Conservation (phyloP, 2,113 vertebrate genomes). For the Spheniscus mendiculus region DNA sequence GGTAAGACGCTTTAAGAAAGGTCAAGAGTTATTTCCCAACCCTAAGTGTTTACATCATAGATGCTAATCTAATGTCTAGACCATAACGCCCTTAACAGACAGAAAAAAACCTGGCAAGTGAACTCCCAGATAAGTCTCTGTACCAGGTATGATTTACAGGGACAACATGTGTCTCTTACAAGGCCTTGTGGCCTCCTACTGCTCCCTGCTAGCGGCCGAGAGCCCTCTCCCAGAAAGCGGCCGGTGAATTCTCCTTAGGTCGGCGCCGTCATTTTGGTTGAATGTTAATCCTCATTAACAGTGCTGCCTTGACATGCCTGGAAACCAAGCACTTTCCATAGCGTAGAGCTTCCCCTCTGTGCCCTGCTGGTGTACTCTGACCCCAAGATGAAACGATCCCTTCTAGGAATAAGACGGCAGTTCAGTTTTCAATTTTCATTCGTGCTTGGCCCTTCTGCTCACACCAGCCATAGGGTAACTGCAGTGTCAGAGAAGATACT, state of each 20-base stretch:
- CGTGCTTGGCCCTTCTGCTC: background rate
- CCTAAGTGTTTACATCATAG: slow-evolving; percentile 18
- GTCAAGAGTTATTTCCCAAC: slow-evolving; percentile 45
- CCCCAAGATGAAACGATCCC: background rate
- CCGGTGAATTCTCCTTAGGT: background rate
- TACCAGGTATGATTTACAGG: slow-evolving; percentile 33
- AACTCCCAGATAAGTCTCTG: slow-evolving; percentile 21
- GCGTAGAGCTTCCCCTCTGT: background rate
- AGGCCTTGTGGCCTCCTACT: background rate
- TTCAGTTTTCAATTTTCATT: background rate
- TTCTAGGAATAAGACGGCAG: background rate
- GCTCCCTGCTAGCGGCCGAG: background rate
- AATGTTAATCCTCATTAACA: background rate
- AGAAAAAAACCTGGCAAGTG: background rate
- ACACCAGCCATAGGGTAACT: background rate
- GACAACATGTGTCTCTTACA: background rate
- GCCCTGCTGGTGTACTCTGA: background rate
- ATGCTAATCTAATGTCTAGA: slow-evolving; percentile 58
- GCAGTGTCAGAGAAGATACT: background rate
- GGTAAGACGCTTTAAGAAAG: background rate
- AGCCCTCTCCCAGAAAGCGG: background rate
- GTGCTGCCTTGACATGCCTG: background rate
- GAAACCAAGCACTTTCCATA: background rate
- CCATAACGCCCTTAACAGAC: slow-evolving; percentile 34
- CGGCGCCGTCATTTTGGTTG: background rate